Percentiles rank a stretch among this genome's conserved stretches.
Conservation (phyloP, 2,113 vertebrate species). For the Mohoua ochrocephala region DNA sequence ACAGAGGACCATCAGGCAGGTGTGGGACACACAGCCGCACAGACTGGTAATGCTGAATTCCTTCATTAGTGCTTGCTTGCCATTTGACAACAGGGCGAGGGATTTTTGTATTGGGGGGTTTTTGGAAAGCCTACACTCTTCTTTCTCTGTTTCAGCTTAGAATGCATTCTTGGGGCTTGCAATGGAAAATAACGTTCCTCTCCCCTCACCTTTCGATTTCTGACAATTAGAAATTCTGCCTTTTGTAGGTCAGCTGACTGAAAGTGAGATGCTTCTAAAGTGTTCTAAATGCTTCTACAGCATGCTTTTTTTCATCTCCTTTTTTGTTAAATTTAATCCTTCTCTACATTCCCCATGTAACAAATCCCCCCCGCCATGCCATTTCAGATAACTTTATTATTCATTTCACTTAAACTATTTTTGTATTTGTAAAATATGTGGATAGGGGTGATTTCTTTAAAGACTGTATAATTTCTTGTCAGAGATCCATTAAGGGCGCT, state of each 20-base stretch:
- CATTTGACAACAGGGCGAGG: slow-evolving; percentile 41
- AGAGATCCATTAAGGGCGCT: background rate
- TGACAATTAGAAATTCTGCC: background rate
- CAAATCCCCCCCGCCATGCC: background rate
- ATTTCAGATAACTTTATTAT: background rate
- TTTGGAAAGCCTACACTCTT: slow-evolving; percentile 31
- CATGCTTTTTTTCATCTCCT: background rate
- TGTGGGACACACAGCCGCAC: slow-evolving; percentile 82
- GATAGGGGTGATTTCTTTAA: background rate
- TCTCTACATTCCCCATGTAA: background rate
- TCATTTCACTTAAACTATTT: background rate
- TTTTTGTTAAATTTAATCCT: background rate
- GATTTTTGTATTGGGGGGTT: background rate
- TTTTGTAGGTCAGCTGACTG: background rate
- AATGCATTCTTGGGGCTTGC: slow-evolving; percentile 30
- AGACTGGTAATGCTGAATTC: slow-evolving; percentile 81
- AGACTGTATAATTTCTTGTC: background rate
- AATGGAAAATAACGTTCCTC: background rate
- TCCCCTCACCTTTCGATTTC: background rate
- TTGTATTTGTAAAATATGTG: background rate
- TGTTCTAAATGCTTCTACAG: background rate
- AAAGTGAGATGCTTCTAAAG: background rate
- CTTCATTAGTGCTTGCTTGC: slow-evolving; percentile 72
- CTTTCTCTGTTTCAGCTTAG: slow-evolving; percentile 26
- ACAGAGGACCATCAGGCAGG: slow-evolving; percentile 80